Evolutionary conservation across 2,113 vertebrate genomes (phyloP).

Genomic region (Hepsetus odoe): DNA sequence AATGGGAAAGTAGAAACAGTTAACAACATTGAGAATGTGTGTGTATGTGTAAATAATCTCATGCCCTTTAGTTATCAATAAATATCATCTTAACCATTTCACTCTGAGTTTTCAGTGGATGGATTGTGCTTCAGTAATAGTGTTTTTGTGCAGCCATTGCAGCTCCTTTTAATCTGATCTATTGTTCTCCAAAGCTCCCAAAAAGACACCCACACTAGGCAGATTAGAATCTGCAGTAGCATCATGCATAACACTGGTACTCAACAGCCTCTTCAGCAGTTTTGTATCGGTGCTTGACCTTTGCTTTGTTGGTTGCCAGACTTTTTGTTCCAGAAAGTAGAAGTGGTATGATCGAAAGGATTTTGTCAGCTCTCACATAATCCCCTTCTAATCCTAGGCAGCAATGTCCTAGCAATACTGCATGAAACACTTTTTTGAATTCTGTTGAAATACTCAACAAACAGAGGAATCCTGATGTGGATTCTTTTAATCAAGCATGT

Average conservation of each 20-base stretch:
- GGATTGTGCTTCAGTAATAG: background rate
- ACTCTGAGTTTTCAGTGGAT: background rate
- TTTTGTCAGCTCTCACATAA: conserved; percentile 69
- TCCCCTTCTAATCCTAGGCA: conserved; percentile 74
- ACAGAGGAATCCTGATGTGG: background rate
- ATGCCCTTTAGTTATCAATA: background rate
- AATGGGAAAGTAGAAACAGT: too few species aligned
- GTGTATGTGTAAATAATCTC: background rate
- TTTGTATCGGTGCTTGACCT: conserved; percentile 84
- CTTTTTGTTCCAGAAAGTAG: conserved; percentile 70
- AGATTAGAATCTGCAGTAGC: conserved; percentile 28
- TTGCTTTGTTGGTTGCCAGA: conserved; percentile 75
- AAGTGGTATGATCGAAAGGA: conserved; percentile 71
- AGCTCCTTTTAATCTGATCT: conserved; percentile 11
- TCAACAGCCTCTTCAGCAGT: conserved; percentile 68
- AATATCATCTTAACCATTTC: background rate
- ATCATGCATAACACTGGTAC: conserved; percentile 63
- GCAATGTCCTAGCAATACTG: conserved; percentile 56
- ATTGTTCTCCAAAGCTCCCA: background rate
- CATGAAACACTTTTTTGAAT: background rate
- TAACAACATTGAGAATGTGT: background rate
- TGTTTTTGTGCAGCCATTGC: background rate
- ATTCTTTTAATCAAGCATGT: background rate
- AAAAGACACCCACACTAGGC: background rate
- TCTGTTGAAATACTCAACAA: background rate